Evolutionary conservation across 2,113 vertebrate species (phyloP), one percentile per base, ranked within the genome.

Genomic region (Hiodon alosoides): DNA sequence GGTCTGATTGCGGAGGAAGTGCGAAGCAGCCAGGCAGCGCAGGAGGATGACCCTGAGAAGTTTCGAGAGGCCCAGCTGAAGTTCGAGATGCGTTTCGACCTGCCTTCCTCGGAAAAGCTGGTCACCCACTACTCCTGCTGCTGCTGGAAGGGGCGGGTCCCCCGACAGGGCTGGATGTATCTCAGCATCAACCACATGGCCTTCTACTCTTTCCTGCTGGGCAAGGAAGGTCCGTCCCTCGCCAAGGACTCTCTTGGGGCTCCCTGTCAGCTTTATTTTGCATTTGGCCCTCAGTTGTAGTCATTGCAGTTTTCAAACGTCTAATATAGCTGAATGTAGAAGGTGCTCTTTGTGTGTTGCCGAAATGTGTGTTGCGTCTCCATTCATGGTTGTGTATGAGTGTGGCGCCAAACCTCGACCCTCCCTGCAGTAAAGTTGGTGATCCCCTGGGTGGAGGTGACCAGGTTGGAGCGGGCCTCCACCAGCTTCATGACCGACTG

Each of bases 171-270:
- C 81, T 95, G 95, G 90, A 93, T 99, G 66, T 98, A 96, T 87
- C 92, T 99, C 83, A 98, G 96, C 85, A 93, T 92, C 90, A 96
- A 98, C 87, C 97, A 99, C 83, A 85, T 97, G 78, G 95, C 95
- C 84, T 99, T 99, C 90, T 98, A 98, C 85, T 98, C 97, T 62
- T 98, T 95, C 89, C 93, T 98, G 87, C 87, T 99, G 75, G 97
- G 96, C 81, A 98, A 98, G 86, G 97, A 99, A 88, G 90, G 97
- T 98, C 81, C 46, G 84, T 81, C 46, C 60, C 2, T 6, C 47
- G 52, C 61, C 52, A 31, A 31, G 31, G 31, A 31, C 31, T 31
- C 31, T 31, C 31, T 31, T 31, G 31, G 31, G 17, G 53, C 46
- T 6, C 46, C 3, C 8, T 4, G 55, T 1, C 65, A 46, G 67